Evolutionary conservation across 2,888 invertebrate species (phyloP).

Genomic region (Sphaerophoria rueppellii): DNA sequence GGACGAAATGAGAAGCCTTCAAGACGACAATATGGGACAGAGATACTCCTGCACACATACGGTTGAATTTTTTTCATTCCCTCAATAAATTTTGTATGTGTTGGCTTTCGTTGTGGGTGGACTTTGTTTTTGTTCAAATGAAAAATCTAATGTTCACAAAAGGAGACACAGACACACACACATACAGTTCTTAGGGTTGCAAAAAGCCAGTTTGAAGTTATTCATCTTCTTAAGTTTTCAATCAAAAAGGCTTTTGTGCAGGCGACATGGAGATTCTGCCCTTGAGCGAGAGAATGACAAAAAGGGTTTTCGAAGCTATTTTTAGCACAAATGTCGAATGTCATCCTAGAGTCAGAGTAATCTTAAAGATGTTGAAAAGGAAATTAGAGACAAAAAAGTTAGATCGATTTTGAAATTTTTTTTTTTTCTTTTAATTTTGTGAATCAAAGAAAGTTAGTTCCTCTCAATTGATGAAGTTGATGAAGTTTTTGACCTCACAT

Average conservation of each 20-base stretch:
- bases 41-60: background rate
- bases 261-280: background rate
- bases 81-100: background rate
- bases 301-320: no score
- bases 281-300: no score
- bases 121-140: constrained; percentile 1
- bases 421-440: no score
- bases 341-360: no score
- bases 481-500: no score
- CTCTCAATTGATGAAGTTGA: no score
- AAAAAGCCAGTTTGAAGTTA: constrained; percentile 25
- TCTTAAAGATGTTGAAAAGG: no score
- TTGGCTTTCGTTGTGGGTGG: background rate
- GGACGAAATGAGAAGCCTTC: constrained; percentile 20
- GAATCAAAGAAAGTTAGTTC: no score
- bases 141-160: constrained; percentile 5
- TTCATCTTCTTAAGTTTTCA: constrained; percentile 44
- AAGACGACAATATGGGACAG: constrained; percentile 24
- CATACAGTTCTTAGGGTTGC: constrained; percentile 8
- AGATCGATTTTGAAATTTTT: no score
- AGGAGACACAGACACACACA: background rate
- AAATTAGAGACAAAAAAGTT: no score
- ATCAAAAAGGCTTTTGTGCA: constrained; percentile 35
- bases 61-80: background rate
- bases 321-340: no score